A percentile compares a stretch with the other conserved stretches of the same genome.
Evolutionary conservation across 2,888 invertebrate species (phyloP).

Genomic region (Drosophila kanekoi): DNA sequence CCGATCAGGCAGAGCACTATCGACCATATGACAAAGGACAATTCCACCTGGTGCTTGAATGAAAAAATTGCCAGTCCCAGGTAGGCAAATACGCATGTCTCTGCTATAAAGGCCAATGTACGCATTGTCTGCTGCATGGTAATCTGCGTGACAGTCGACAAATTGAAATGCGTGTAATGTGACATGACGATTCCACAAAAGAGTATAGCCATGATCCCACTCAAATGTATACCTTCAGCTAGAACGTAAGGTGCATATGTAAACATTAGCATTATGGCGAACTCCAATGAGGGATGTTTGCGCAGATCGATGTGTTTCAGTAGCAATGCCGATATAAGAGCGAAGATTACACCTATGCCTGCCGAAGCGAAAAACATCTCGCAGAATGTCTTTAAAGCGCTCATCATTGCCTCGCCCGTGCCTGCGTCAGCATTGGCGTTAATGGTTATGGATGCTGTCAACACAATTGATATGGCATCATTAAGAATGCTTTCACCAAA

Average conservation of each 20-base stretch:
- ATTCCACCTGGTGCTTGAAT: constrained; percentile 96
- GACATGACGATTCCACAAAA: constrained; percentile 99
- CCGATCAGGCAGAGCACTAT: constrained; percentile 96
- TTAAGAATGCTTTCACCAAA: constrained; percentile 94
- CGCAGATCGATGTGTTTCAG: constrained; percentile 98
- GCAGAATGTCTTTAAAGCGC: constrained; percentile 95
- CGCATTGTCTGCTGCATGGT: constrained; percentile 99
- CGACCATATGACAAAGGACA: constrained; percentile 97
- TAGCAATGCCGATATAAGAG: constrained; percentile 95
- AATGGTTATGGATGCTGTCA: constrained; percentile 94
- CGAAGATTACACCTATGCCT: constrained; percentile 97
- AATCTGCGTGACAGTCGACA: constrained; percentile 99
- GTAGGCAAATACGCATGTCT: constrained; percentile 99
- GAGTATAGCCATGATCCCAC: constrained; percentile 99
- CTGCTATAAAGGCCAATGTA: constrained; percentile 98
- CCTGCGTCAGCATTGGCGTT: constrained; percentile 88
- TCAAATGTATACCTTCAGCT: constrained; percentile 97
- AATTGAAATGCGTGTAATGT: constrained; percentile 99
- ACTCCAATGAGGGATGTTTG: constrained; percentile 98
- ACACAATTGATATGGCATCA: constrained; percentile 99
- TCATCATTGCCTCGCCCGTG: constrained; percentile 93
- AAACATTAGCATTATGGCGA: constrained; percentile 99
- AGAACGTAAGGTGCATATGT: constrained; percentile 99
- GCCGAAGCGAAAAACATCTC: constrained; percentile 99
- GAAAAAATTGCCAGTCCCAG: constrained; percentile 91